Evolutionary conservation across 2,113 vertebrate species (phyloP).

Genomic region (Danionella cerebrum): DNA sequence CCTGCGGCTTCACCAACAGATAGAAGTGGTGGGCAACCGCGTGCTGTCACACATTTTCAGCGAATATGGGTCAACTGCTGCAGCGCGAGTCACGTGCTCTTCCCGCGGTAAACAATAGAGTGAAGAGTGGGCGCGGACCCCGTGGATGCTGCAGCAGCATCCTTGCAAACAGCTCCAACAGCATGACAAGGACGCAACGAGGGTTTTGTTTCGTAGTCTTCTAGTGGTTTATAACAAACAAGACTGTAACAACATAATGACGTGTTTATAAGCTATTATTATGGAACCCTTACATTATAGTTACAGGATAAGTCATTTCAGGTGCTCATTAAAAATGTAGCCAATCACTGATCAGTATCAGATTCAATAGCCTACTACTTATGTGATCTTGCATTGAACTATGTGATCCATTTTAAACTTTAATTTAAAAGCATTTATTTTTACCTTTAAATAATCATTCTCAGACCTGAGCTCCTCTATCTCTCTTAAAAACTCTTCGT

Average conservation of each 20-base stretch:
- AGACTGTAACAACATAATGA: background rate
- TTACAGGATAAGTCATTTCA: too few species aligned
- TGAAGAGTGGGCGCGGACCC: conserved; percentile 19
- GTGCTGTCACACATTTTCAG: conserved; percentile 1
- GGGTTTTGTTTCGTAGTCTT: background rate
- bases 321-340: too few species aligned
- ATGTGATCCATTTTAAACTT: too few species aligned
- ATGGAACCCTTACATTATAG: too few species aligned
- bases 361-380: too few species aligned
- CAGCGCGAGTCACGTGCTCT: conserved; percentile 41
- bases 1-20: background rate
- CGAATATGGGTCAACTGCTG: conserved; percentile 46
- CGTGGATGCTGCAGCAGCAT: conserved; percentile 35
- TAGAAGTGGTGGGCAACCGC: conserved; percentile 15
- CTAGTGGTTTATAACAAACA: background rate
- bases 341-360: too few species aligned
- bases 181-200: background rate
- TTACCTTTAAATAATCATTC: conserved; percentile 96
- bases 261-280: too few species aligned
- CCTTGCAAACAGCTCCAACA: conserved; percentile 33
- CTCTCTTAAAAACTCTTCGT: conserved; percentile 81
- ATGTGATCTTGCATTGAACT: background rate
- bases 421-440: too few species aligned
- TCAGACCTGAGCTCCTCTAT: conserved; percentile 93
- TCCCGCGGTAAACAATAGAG: conserved; percentile 40